Conservation (phyloP, 2,888 invertebrate genomes). For the Hyles lineata region DNA sequence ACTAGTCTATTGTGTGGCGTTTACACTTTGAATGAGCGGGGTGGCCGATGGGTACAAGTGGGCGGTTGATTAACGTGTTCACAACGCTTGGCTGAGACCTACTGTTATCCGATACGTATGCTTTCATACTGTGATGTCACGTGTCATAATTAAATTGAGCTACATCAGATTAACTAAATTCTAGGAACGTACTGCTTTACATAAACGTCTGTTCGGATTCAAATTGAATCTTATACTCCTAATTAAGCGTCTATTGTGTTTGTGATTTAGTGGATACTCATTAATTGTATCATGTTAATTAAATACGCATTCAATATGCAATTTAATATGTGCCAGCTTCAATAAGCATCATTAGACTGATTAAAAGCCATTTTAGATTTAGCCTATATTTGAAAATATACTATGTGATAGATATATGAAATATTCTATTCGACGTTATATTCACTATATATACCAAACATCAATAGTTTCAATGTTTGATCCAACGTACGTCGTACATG, state of each 20-base stretch:
- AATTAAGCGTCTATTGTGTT: neutral
- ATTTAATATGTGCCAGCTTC: too few species aligned
- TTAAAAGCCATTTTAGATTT: neutral
- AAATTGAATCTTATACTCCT: neutral
- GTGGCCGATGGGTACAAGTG: neutral
- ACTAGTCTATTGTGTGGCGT: neutral
- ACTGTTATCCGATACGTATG: neutral
- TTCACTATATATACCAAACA: too few species aligned
- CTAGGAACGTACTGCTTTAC: neutral
- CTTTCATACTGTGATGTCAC: conserved; percentile 4
- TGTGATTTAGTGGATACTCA: neutral
- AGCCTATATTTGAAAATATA: too few species aligned
- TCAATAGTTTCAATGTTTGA: too few species aligned
- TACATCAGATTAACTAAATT: neutral
- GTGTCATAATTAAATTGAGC: neutral
- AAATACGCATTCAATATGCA: too few species aligned
- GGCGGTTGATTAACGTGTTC: neutral
- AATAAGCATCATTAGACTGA: neutral
- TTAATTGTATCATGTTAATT: neutral
- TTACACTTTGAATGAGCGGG: neutral
- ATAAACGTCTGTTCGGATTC: neutral
- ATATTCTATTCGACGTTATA: too few species aligned
- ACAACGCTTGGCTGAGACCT: neutral
- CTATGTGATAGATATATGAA: too few species aligned
- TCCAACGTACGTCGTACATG: too few species aligned